Conservation (phyloP, 2,888 invertebrate genomes). For the Trissolcus brochymenae region DNA sequence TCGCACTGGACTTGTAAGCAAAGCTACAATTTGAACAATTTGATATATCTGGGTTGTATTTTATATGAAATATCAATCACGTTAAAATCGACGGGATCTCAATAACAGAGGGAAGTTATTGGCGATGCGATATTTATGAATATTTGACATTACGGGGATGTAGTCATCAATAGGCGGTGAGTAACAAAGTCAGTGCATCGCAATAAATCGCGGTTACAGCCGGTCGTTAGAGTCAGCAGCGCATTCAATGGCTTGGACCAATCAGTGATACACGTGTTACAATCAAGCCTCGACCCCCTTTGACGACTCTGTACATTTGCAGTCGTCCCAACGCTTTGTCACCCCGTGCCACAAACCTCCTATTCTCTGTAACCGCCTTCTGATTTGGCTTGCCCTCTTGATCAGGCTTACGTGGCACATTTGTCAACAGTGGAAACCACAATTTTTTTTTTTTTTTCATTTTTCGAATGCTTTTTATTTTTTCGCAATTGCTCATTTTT, state of each 20-base stretch:
- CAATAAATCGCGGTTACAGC: conserved; percentile 46
- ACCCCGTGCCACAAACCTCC: conserved; percentile 17
- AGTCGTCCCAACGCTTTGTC: too few species aligned
- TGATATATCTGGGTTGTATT: too few species aligned
- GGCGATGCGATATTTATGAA: conserved; percentile 8
- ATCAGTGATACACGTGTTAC: conserved; percentile 70
- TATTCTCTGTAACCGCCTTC: conserved; percentile 22
- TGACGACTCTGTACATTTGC: conserved; percentile 20
- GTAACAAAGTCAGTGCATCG: conserved; percentile 26
- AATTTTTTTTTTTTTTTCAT: conserved; percentile 64
- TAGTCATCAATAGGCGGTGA: conserved; percentile 11
- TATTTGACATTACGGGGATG: conserved; percentile 15
- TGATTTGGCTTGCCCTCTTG: conserved; percentile 5
- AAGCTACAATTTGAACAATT: too few species aligned
- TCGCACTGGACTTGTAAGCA: too few species aligned
- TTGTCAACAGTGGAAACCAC: conserved; percentile 66
- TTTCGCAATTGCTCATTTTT: too few species aligned
- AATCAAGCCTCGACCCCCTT: conserved; percentile 30
- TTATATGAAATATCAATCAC: too few species aligned
- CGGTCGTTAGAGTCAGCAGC: conserved; percentile 57
- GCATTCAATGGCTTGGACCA: conserved; percentile 61
- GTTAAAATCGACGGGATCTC: too few species aligned
- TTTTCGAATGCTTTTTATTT: not conserved
- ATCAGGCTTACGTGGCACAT: conserved; percentile 54
- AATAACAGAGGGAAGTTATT: too few species aligned